A percentile compares a stretch with the other conserved stretches of the same genome.
Evolutionary conservation across 2,888 invertebrate genomes (phyloP).

Genomic region (Clitarchus hookeri): DNA sequence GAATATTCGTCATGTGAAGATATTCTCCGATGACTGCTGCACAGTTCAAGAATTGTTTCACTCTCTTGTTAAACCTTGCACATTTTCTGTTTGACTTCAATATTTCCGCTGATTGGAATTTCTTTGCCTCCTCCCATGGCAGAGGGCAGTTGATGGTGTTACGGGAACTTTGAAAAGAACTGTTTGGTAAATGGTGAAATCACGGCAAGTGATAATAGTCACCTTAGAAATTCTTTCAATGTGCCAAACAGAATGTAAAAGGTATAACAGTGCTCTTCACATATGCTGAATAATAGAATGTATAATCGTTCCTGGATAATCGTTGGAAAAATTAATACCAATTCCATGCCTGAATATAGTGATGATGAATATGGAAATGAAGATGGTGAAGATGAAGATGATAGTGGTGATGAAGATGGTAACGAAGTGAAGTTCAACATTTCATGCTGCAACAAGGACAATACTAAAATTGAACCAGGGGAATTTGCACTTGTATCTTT

Average conservation of each 20-base stretch:
- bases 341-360: background rate
- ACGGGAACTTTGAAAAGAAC: background rate
- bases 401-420: background rate
- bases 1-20: constrained; percentile 8
- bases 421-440: background rate
- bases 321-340: background rate
- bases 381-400: background rate
- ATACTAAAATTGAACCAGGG: background rate
- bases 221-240: background rate
- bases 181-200: background rate
- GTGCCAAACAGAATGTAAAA: background rate
- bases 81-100: background rate
- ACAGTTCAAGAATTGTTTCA: background rate
- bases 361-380: background rate
- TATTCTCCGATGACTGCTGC: background rate
- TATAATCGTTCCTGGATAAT: background rate
- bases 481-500: background rate
- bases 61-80: background rate
- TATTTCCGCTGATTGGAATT: background rate
- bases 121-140: background rate
- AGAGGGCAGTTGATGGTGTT: background rate
- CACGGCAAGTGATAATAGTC: background rate
- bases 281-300: background rate
- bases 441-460: background rate
- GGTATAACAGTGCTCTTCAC: background rate